phyloP scores from a whole-genome alignment of 2,113 vertebrate species.

The Upupa epops region DNA sequence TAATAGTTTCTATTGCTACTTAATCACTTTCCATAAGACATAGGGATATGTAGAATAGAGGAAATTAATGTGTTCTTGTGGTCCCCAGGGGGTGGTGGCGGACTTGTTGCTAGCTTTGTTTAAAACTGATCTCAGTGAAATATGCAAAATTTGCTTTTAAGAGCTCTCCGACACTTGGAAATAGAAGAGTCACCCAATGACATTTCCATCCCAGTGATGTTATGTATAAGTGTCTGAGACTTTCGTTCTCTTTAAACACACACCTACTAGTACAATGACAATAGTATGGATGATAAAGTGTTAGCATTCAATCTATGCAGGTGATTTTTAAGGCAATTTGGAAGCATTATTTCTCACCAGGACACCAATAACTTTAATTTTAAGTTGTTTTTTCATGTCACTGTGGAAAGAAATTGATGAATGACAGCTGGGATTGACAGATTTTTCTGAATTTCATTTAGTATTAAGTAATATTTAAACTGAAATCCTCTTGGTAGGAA shows the following conservation, averaged over 20 bases:
- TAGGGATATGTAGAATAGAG: background rate
- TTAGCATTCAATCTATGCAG: background rate
- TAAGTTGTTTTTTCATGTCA: background rate
- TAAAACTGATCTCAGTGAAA: background rate
- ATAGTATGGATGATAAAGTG: background rate
- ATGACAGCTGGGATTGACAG: background rate
- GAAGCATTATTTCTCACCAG: background rate
- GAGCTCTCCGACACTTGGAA: background rate
- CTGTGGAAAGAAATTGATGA: background rate
- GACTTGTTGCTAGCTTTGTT: background rate
- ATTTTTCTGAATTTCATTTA: background rate
- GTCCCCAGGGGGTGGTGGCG: background rate
- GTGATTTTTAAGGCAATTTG: background rate
- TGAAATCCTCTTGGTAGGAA: background rate
- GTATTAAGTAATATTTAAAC: background rate
- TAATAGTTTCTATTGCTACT: background rate
- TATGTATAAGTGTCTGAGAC: rapidly evolving
- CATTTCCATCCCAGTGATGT: background rate
- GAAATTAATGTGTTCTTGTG: background rate
- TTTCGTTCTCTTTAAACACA: background rate
- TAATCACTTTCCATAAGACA: background rate
- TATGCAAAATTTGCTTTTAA: background rate
- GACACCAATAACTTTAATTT: background rate
- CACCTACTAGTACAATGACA: background rate
- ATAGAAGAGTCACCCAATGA: background rate